Base-by-base conservation (phyloP, 1,140 invertebrate genomes). In the Ips nitidus region DNA sequence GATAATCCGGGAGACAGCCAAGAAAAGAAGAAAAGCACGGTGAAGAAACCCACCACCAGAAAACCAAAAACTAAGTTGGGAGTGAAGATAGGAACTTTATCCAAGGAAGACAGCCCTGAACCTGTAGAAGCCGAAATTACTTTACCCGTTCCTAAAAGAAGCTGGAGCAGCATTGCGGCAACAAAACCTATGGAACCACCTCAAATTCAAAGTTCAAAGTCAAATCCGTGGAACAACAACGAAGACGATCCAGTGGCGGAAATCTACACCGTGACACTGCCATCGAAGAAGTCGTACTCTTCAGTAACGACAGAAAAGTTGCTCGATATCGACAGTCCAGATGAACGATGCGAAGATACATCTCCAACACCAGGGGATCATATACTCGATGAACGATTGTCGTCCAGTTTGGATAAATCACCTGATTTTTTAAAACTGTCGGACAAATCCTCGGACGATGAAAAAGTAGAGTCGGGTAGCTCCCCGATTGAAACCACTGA, bases 51-150 rank as follows among this genome's bases (percentile, higher is more conserved):
- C 0, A 22, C 22, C 22, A 7, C 57, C 3, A 69, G 78, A 36
- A 80, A 79, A 73, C 77, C 78, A 1, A 80, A 80, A 68, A 47
- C 77, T 2, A 80, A 80, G 61, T 66, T 80, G 5, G 79, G 79
- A 38, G 78, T 80, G 2, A 75, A 78, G 47, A 77, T 80, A 40
- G 71, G 56, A 8, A 74, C 65, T 41, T 53, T 67, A 22, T 63
- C 52, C 38, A 74, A 75, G 42, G 72, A 75, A 52, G 71, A 70
- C 41, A 52, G 64, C 22, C 40, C 58, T 22, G 72, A 75, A 22
- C 72, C 66, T 40, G 39, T 37, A 41, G 52, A 66, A 50, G 41
- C 67, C 1, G 67, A 70, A 56, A 72, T 72, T 40, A 65, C 65
- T 22, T n/a, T 74, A 2, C 63, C 73, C 1, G 43, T 63, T 37